These are phyloP conservation scores for Corynorhinus townsendii DNA, from an alignment of 2,113 vertebrate species.

Conservation along the genomic window DNA sequence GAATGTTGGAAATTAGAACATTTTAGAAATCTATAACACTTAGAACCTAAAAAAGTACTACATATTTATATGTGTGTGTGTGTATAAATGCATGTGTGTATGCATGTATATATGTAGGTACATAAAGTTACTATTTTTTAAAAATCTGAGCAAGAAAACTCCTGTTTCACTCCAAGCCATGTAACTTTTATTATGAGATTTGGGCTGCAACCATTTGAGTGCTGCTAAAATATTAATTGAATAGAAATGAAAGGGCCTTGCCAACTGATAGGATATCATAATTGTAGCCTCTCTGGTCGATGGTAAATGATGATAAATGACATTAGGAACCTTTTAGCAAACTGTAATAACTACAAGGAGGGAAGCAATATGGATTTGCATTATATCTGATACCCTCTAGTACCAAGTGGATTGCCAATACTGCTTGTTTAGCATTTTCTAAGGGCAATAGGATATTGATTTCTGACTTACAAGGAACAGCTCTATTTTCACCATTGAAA, in stretches of 20 bases:
- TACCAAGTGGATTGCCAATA: constrained; percentile 95
- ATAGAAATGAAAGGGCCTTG: constrained; percentile 87
- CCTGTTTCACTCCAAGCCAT: constrained; percentile 70
- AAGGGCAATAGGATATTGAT: constrained; percentile 98
- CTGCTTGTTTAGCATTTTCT: constrained; percentile 99
- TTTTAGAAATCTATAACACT: constrained; percentile 58
- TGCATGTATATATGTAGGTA: not conserved
- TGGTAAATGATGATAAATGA: constrained; percentile 92
- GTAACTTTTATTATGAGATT: constrained; percentile 83
- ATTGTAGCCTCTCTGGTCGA: constrained; percentile 86
- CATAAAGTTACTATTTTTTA: not conserved
- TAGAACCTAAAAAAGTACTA: constrained; percentile 54
- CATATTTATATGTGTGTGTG: not conserved
- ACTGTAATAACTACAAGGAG: constrained; percentile 88
- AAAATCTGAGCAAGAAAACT: constrained; percentile 58
- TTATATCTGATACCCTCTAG: constrained; percentile 91
- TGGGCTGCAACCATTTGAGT: constrained; percentile 84
- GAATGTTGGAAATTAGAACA: constrained; percentile 35
- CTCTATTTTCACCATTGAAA: constrained; percentile 94
- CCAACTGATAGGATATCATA: constrained; percentile 88
- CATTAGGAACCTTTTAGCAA: constrained; percentile 92
- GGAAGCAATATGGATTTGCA: constrained; percentile 88
- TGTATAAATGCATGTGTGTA: not conserved
- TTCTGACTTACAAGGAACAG: constrained; percentile 96
- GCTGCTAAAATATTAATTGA: constrained; percentile 92